phyloP scores from a whole-genome alignment of 53 echinoderm and acorn worm genomes.

The Actinopyga echinites region DNA sequence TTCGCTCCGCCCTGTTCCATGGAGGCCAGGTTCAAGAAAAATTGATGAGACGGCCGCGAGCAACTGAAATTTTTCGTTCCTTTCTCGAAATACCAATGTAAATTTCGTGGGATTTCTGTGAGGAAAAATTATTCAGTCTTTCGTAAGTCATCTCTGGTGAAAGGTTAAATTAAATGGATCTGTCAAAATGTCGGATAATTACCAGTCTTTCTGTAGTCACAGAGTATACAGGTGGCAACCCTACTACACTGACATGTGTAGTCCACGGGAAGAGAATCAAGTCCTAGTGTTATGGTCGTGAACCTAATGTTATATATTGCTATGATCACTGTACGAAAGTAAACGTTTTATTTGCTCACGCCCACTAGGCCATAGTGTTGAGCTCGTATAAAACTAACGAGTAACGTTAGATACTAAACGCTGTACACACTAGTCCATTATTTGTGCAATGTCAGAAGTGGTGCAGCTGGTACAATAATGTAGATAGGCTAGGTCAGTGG shows the following conservation, averaged over 20 bases:
- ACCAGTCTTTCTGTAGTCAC: no score
- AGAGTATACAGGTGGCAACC: not conserved
- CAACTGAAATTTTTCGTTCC: not conserved
- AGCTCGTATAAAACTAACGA: no score
- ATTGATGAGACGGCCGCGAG: not conserved
- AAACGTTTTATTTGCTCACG: slow-evolving; percentile 35
- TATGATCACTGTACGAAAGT: not conserved
- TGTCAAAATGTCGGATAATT: no score
- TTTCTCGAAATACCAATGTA: not conserved
- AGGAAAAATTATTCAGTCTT: not conserved
- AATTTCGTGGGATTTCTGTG: not conserved
- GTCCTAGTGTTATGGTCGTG: not conserved
- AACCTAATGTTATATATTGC: slow-evolving; percentile 13
- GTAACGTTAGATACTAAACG: no score
- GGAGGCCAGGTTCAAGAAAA: slow-evolving; percentile 7
- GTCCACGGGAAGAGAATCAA: not conserved
- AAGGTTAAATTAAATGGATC: no score
- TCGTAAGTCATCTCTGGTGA: not conserved
- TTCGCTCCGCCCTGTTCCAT: slow-evolving; percentile 3
- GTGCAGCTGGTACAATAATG: no score
- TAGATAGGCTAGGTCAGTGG: no score
- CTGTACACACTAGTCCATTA: no score
- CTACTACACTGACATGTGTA: slow-evolving; percentile 10
- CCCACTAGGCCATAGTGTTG: slow-evolving; percentile 21
- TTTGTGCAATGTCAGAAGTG: no score